Evolutionary conservation across 92 coral and sea anemone genomes (phyloP).

Genomic region (Paramuricea clavata): DNA sequence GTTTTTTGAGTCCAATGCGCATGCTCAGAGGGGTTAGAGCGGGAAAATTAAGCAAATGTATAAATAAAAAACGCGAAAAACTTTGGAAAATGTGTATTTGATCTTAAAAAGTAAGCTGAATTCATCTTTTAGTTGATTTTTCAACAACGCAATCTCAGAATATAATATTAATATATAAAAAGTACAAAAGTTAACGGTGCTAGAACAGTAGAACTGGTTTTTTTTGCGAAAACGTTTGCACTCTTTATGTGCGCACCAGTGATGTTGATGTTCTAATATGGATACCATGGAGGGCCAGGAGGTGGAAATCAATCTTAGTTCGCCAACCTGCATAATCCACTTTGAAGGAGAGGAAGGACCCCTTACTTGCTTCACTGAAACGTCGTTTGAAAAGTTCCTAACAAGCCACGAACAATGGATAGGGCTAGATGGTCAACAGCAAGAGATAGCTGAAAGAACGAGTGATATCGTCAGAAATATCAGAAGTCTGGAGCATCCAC

Average conservation of each 20-base stretch:
- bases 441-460: no score
- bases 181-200: neutral
- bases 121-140: neutral
- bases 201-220: no score
- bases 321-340: constrained; percentile 22
- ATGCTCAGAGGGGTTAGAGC: neutral
- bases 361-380: no score
- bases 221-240: neutral
- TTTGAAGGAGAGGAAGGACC: constrained; percentile 18
- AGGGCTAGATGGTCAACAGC: no score
- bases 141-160: neutral
- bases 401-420: constrained; percentile 34
- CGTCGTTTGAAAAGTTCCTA: constrained; percentile 35
- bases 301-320: neutral
- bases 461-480: no score
- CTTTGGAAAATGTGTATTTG: neutral
- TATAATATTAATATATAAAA: neutral
- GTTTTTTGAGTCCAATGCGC: neutral
- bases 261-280: neutral
- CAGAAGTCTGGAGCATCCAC: no score
- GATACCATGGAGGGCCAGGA: neutral
- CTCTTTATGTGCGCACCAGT: neutral
- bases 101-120: neutral
- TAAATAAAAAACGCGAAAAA: neutral
- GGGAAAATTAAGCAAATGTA: neutral